Base-by-base conservation (phyloP, 2,797 vertebrate genomes). In the Sarcophilus harrisii region DNA sequence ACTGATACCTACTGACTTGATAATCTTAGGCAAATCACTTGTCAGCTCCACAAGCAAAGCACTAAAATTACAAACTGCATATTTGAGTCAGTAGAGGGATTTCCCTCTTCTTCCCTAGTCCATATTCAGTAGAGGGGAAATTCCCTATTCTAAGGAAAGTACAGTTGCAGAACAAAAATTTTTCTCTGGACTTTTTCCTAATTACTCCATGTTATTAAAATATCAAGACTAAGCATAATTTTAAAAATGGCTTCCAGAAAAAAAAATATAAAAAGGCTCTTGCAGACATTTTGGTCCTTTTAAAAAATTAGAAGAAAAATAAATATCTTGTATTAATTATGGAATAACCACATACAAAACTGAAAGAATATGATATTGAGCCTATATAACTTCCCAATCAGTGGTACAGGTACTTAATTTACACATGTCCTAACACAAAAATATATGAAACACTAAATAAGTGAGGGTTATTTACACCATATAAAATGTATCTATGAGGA, bases 401-500 rank as follows among this genome's bases (percentile, higher is more conserved):
- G 62, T 38, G 32, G n/a, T 2, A 1, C 5, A 1, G 60, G 32
- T 66, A n/a, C 5, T n/a, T 38, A 38, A 73, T 18, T n/a, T 81
- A 8, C 38, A 45, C 18, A 81, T 9, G 18, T 45, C 38, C 73
- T 24, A 81, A 81, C 38, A 81, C 66, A 81, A 81, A 81, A 45
- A 81, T 81, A 45, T 10, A 27, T 38, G 73, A 81, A 45, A 45
- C 14, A 73, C n/a, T 81, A 81, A 81, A 45, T 1, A 81, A 38
- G 2, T 81, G 13, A 73, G 16, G 14, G 62, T 9, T 38, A 73
- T 73, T 73, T 21, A 66, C 1, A n/a, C 90, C 32, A 1, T 52
- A 90, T n/a, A 13, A 59, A 87, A 62, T 96, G 81, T 91, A 29
- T 95, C 96, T 58, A 66, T 91, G 38, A 60, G 14, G 57, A 55